phyloP scores from a whole-genome alignment of 2,888 invertebrate species.

The Pseudococcus longispinus region DNA sequence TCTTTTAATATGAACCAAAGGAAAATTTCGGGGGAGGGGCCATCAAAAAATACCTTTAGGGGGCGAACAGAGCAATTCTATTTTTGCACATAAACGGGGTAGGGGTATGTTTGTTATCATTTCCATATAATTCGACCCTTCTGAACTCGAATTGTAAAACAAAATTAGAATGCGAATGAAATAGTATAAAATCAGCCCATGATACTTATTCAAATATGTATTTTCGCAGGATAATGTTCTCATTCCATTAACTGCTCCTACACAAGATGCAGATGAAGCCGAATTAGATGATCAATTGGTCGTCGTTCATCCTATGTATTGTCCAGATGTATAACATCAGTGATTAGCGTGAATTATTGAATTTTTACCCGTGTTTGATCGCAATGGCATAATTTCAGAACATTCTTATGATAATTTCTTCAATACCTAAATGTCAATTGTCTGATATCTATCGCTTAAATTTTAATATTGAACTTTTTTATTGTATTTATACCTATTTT shows the following conservation, averaged over 20 bases:
- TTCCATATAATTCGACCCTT: too few species aligned
- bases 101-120: too few species aligned
- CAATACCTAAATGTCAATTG: not conserved
- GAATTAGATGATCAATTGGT: slow-evolving; percentile 77
- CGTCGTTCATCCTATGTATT: slow-evolving; percentile 96
- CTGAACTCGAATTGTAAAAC: too few species aligned
- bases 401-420: not conserved
- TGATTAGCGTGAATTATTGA: not conserved
- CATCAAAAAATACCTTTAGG: too few species aligned
- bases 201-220: not conserved
- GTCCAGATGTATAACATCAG: slow-evolving; percentile 64
- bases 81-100: too few species aligned
- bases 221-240: slow-evolving; percentile 58
- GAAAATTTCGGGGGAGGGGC: too few species aligned
- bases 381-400: not conserved
- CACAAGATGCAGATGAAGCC: slow-evolving; percentile 69
- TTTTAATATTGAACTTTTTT: not conserved
- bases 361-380: not conserved
- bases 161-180: not conserved
- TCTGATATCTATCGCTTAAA: not conserved
- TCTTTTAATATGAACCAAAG: too few species aligned
- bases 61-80: too few species aligned
- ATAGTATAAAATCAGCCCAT: not conserved
- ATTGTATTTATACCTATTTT: not conserved
- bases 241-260: slow-evolving; percentile 72